phyloP scores from a whole-genome alignment of 2,888 invertebrate species.

The Cosmia trapezina region DNA sequence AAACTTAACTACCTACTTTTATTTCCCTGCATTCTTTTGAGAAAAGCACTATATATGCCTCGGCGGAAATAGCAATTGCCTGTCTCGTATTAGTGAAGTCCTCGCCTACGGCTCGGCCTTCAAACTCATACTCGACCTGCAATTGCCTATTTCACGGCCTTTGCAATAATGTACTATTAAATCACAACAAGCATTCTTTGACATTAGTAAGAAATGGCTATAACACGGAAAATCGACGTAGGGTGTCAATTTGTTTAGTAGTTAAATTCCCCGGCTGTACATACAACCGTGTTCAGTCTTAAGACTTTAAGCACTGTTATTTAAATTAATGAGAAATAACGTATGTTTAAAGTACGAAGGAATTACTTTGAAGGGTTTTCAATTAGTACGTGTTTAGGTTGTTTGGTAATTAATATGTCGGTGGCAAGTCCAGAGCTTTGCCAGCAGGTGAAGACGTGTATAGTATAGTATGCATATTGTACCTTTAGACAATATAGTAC shows the following conservation, averaged over 20 bases:
- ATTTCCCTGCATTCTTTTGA: no score
- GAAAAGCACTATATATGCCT: no score
- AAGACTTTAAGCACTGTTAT: not conserved
- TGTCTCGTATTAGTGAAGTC: no score
- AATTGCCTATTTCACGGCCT: no score
- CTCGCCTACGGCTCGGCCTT: no score
- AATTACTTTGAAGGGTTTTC: not conserved
- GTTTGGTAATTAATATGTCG: not conserved
- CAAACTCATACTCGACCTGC: no score
- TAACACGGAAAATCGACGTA: not conserved
- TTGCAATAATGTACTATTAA: no score
- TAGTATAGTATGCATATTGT: no score
- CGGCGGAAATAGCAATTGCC: no score
- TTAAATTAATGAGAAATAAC: conserved; percentile 14
- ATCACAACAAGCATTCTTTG: not conserved
- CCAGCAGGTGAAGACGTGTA: not conserved
- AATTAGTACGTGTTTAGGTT: not conserved
- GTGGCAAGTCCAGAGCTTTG: not conserved
- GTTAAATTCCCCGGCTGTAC: no score
- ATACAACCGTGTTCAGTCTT: not conserved
- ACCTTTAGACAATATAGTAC: no score
- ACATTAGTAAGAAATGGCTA: not conserved
- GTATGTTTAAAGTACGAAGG: not conserved
- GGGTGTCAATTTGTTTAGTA: not conserved
- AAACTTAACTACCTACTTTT: no score